Evolutionary conservation across 2,888 invertebrate genomes (phyloP).

Genomic region (Xanthorhoe designata): DNA sequence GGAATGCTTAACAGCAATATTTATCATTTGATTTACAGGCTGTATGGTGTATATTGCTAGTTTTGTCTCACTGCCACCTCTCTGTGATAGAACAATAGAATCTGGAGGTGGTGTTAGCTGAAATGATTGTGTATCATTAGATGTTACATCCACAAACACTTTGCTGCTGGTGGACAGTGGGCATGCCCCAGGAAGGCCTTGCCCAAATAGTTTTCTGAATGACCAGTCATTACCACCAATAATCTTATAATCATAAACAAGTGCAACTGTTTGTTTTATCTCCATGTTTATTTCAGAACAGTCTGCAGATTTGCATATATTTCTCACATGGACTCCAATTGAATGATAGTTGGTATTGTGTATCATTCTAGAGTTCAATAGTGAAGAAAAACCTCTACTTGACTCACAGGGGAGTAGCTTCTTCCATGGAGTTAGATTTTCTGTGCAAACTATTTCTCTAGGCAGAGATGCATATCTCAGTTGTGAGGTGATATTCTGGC

Average conservation of each 20-base stretch:
- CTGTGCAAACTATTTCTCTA: slow-evolving; percentile 98
- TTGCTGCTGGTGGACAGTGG: slow-evolving; percentile 91
- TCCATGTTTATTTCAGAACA: slow-evolving; percentile 89
- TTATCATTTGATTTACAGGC: slow-evolving; percentile 85
- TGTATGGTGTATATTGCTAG: slow-evolving; percentile 91
- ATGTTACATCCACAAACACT: slow-evolving; percentile 92
- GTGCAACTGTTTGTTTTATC: slow-evolving; percentile 93
- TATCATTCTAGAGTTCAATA: slow-evolving; percentile 95
- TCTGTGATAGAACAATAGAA: slow-evolving; percentile 83
- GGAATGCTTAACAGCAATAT: slow-evolving; percentile 87
- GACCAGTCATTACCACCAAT: slow-evolving; percentile 92
- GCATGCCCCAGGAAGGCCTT: slow-evolving; percentile 92
- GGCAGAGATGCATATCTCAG: slow-evolving; percentile 96
- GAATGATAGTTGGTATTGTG: slow-evolving; percentile 98
- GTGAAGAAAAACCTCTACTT: slow-evolving; percentile 93
- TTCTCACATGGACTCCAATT: slow-evolving; percentile 93
- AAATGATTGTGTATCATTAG: slow-evolving; percentile 87
- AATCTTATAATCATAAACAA: slow-evolving; percentile 93
- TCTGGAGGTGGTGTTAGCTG: slow-evolving; percentile 87
- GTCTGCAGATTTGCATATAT: slow-evolving; percentile 88
- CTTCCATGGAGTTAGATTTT: slow-evolving; percentile 99
- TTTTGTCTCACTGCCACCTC: slow-evolving; percentile 88
- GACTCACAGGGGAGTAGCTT: slow-evolving; percentile 98
- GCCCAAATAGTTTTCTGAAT: slow-evolving; percentile 93
- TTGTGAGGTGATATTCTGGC: slow-evolving; percentile 81